Base-by-base conservation (phyloP, 2,113 vertebrate species). In the Leuciscus idus region DNA sequence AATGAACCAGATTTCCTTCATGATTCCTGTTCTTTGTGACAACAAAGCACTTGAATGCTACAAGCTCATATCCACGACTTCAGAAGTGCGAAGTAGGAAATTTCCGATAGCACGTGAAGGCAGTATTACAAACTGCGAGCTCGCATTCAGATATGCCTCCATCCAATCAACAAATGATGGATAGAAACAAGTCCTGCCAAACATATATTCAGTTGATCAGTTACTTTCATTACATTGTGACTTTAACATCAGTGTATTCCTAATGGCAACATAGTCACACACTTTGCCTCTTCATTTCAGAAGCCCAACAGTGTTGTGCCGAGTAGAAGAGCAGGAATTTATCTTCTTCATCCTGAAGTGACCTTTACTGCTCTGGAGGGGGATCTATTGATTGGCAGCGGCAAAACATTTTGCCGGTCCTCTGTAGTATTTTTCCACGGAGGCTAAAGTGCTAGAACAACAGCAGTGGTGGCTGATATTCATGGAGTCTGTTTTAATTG, bases 401-500 rank as follows among this genome's bases (percentile, higher is more conserved):
- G 46, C 19, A 36, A 70, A 83, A 83, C 48, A 83, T 83, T 83
- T 83, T 64, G 81, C 64, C 30, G 6, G 81, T 55, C 26, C 64
- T 83, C 62, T 83, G 81, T 83, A 70, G 81, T 83, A 64, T 52
- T 82, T 83, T 83, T 70, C 62, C 57, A 76, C 3, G 6, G 73
- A 64, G 52, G 52, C 74, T 26, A 30, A 59, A 55, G 76, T 55
- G 81, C 43, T 26, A 78, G 73, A 52, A n/a, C 9, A 59, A 46
- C 62, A 68, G 33, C 79, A 59, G 74, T 28, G 61, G 83, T 28
- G 77, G 52, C 43, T 43, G 84, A 85, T 85, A 77, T 88, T 88
- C 70, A 73, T 77, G 59, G 84, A 76, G 30, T 64, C 68, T 39
- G 77, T 33, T 88, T 81, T 85, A 88, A 88, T 85, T 88, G 83